A percentile compares a stretch with the other conserved stretches of the same genome.
Conservation (phyloP, 2,797 vertebrate species). For the Anisognathus igniventris region DNA sequence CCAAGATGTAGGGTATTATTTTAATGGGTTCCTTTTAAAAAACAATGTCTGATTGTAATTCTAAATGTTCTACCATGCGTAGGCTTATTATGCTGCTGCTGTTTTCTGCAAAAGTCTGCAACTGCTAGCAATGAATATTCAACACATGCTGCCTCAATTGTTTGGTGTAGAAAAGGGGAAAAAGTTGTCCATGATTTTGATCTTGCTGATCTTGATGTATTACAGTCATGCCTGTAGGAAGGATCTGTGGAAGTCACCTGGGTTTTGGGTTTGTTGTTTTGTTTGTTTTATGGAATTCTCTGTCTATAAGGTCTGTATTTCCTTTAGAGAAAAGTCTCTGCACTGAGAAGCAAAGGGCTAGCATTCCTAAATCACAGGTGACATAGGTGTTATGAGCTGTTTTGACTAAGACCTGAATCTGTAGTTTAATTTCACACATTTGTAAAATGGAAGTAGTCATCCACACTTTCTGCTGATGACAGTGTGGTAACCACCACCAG, state of each 20-base stretch:
- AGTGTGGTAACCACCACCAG: neutral
- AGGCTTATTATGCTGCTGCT: neutral
- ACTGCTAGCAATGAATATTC: conserved; percentile 4
- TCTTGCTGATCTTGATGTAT: neutral
- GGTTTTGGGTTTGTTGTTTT: neutral
- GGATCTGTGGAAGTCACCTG: neutral
- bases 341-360: neutral
- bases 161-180: neutral
- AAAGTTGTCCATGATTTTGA: neutral
- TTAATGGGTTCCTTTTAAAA: neutral
- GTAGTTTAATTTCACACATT: neutral
- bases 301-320: neutral
- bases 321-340: neutral
- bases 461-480: neutral
- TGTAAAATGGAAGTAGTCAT: neutral
- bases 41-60: neutral
- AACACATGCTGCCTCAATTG: neutral
- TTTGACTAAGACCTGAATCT: neutral
- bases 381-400: neutral
- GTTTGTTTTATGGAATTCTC: neutral
- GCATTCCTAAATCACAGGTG: neutral
- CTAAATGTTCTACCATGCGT: neutral
- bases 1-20: neutral
- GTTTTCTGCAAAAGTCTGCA: conserved; percentile 15
- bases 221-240: neutral